Conservation (phyloP, 2,113 vertebrate species). For the Harpagus bidentatus region DNA sequence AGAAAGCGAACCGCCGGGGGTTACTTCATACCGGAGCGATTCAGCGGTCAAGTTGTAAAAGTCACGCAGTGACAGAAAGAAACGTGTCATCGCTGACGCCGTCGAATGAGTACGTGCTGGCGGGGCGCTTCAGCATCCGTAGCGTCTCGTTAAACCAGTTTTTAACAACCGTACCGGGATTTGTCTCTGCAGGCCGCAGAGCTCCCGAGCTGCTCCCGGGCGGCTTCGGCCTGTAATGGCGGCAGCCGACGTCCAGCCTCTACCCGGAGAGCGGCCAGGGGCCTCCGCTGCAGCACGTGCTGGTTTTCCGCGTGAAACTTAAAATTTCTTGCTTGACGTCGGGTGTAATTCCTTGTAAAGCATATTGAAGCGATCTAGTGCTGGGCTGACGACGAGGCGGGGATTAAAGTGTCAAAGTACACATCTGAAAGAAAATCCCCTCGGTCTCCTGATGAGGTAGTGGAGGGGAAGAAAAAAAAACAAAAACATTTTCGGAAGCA, state of each 20-base stretch:
- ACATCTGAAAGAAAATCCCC: not conserved
- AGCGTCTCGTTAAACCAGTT: accelerated
- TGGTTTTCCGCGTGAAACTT: accelerated
- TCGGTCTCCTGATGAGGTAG: not conserved
- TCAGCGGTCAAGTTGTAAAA: accelerated
- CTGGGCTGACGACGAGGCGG: not conserved
- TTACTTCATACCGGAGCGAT: accelerated
- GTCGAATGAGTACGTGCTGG: accelerated
- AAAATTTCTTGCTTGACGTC: accelerated
- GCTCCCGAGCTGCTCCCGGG: too few relatives aligned
- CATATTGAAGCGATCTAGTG: not conserved
- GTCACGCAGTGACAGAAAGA: accelerated
- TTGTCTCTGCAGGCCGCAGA: accelerated
- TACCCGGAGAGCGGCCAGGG: accelerated
- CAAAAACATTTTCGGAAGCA: not conserved
- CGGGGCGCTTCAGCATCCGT: accelerated
- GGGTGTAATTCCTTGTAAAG: not conserved
- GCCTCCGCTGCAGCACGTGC: accelerated
- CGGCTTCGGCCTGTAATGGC: accelerated
- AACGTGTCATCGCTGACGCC: accelerated
- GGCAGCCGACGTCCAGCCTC: accelerated
- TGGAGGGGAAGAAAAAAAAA: not conserved
- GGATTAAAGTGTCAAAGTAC: not conserved
- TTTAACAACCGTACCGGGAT: accelerated
- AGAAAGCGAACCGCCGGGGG: accelerated